Evolutionary conservation across 2,797 vertebrate genomes (phyloP), one percentile per base, ranked within the genome.

Genomic region (Microctenopoma lineatum): DNA sequence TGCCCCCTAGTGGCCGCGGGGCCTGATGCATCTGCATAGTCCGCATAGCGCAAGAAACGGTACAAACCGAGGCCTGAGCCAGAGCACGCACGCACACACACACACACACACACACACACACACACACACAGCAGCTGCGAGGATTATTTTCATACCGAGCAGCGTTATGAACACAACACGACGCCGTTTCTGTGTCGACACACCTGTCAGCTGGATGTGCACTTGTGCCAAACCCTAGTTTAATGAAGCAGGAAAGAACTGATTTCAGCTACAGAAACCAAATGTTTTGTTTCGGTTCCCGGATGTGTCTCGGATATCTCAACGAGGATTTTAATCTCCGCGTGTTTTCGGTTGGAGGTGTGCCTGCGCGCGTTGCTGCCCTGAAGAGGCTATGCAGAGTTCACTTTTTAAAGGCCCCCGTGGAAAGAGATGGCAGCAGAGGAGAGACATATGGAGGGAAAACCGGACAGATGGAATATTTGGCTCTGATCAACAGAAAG

Each of bases 231-330:
- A 65, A n/a, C 26, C 45, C 7, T 4, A 15, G 10, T 54, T 58
- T 29, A 53, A 75, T 56, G 59, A 53, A 71, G 36, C 59, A 65
- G 82, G 70, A 85, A 87, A 67, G 61, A 81, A 75, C 38, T 70
- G 65, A 79, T 79, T 70, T 82, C 42, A 76, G 58, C 47, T 4
- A 62, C 61, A 65, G 46, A 67, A 79, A 74, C 59, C 66, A 41
- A 84, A 84, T 57, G 74, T 53, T 77, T 67, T 73, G 59, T 78
- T 77, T 70, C 77, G 78, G 66, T 74, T 86, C 70, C 59, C 38
- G 41, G 73, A 84, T 64, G 46, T 83, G 72, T 75, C 62, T 74
- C 68, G 2, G 77, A 88, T 85, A 86, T 82, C 83, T 84, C 79
- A 67, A 16, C 71, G 68, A 78, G 41, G 44, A 54, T 79, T 77